Percentiles rank a stretch among this genome's conserved stretches.
phyloP scores from a whole-genome alignment of 2,888 invertebrate species.

The Hirtodrosophila duncani region DNA sequence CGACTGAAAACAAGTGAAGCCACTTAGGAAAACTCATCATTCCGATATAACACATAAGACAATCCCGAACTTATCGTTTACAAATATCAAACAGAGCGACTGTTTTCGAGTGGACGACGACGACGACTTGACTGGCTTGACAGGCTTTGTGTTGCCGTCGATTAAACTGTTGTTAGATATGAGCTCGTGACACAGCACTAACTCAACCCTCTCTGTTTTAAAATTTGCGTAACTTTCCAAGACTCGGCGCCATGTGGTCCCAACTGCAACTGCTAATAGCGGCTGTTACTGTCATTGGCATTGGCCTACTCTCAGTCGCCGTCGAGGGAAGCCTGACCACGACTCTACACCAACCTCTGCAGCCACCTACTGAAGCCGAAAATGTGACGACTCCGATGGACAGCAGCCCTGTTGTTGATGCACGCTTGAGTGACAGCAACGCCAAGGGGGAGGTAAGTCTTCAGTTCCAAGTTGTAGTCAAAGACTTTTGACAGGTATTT shows the following conservation, averaged over 20 bases:
- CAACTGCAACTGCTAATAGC: slow-evolving; percentile 57
- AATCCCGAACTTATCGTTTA: slow-evolving; percentile 38
- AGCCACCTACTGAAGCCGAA: slow-evolving; percentile 47
- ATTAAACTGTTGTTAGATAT: slow-evolving; percentile 7
- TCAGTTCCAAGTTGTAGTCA: slow-evolving; percentile 28
- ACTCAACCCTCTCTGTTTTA: not conserved
- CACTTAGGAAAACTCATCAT: slow-evolving; percentile 51
- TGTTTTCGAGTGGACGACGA: no score
- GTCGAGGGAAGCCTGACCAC: slow-evolving; percentile 26
- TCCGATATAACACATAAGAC: no score
- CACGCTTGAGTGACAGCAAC: slow-evolving; percentile 43
- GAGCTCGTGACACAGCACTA: no score
- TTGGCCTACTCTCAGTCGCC: slow-evolving; percentile 59
- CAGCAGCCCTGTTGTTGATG: slow-evolving; percentile 21
- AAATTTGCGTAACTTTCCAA: not conserved
- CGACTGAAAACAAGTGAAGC: slow-evolving; percentile 31
- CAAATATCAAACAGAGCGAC: slow-evolving; percentile 34
- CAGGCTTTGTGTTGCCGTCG: slow-evolving; percentile 16
- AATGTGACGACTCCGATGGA: slow-evolving; percentile 65
- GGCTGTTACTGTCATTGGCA: slow-evolving; percentile 57
- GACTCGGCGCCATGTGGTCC: slow-evolving; percentile 68
- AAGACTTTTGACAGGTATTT: slow-evolving; percentile 62
- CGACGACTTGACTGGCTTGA: slow-evolving; percentile 44
- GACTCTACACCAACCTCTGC: slow-evolving; percentile 49
- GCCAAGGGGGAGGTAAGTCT: slow-evolving; percentile 62